Evolutionary conservation across 2,797 vertebrate species (phyloP), one percentile per base, ranked within the genome.

Genomic region (Pseudochromis fuscus): DNA sequence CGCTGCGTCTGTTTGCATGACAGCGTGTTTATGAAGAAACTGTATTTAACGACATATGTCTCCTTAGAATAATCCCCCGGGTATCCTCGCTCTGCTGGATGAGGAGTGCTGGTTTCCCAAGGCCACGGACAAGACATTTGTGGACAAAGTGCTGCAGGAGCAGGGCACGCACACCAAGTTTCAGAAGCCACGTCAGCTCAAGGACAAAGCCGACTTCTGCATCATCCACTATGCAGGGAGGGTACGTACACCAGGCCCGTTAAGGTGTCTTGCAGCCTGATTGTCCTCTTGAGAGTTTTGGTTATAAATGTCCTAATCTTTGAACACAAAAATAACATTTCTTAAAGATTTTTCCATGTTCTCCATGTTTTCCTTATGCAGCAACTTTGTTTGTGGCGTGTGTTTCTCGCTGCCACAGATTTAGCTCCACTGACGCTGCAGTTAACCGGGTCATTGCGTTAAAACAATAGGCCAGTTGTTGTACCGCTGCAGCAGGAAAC

Each of bases 51-150:
- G 4, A n/a, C 1, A 7, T 40, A n/a, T 42, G 33, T 35, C 33
- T 35, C 13, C 33, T 30, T 86, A 99, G 98, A 97, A 95, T 28
- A 98, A 97, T 49, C 97, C 97, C 7, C 98, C 98, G 0, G 98
- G 97, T 59, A 96, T 99, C 46, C 91, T 99, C 58, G 97, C 98
- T 31, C 91, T 99, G 75, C 91, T 99, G 84, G 98, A 99, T 21
- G 98, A 99, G 83, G 98, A 99, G 79, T 99, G 98, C 88, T 99
- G 98, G 98, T 99, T 99, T 77, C 98, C 98, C 60, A 99, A 99
- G 89, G 98, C 98, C 83, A 99, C 98, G 0, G 98, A 99, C 89
- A 99, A 96, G 91, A 98, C 96, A 40, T 99, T 99, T 44, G 96
- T 99, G 52, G 98, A 99, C 87, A 99, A 99, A 85, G 96, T 99